Evolutionary conservation across 2,888 invertebrate species (phyloP).

Genomic region (Anthoptus insignis): DNA sequence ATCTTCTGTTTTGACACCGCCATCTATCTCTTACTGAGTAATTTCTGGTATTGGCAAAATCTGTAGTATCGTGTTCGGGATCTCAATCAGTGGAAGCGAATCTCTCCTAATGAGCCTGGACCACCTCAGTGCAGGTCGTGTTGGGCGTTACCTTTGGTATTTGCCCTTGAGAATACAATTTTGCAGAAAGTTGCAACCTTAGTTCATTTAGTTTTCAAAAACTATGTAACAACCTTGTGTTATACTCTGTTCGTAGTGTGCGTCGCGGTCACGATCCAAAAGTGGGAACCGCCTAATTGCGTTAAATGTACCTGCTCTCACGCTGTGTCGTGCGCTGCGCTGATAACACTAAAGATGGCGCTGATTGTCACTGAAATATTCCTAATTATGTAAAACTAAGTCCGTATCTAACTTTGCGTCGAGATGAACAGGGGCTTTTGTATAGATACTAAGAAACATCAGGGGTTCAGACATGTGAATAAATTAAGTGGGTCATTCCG

Average conservation of each 20-base stretch:
- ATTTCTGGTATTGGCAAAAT: slow-evolving; percentile 18
- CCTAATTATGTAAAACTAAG: not conserved
- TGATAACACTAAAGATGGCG: slow-evolving; percentile 1
- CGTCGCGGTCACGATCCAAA: slow-evolving; percentile 1
- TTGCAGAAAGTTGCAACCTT: no score
- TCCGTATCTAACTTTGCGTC: no score
- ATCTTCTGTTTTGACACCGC: slow-evolving; percentile 8
- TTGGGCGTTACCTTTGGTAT: slow-evolving; percentile 20
- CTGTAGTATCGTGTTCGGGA: slow-evolving; percentile 21
- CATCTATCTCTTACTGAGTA: slow-evolving; percentile 10
- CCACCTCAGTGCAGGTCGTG: slow-evolving; percentile 10
- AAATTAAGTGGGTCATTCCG: no score
- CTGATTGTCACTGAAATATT: slow-evolving; percentile 10
- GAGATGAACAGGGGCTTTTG: no score
- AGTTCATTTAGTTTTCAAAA: no score
- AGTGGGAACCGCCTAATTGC: slow-evolving; percentile 7
- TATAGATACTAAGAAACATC: no score
- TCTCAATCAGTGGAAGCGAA: slow-evolving; percentile 22
- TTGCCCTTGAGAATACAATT: slow-evolving; percentile 9
- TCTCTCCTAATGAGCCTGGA: slow-evolving; percentile 26
- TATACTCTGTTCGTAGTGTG: not conserved
- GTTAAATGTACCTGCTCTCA: slow-evolving; percentile 4
- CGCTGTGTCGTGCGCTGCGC: slow-evolving; percentile 2
- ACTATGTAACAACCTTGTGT: no score
- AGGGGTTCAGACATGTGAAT: no score